These are phyloP conservation scores for Epistrophe grossulariae DNA, from an alignment of 2,888 invertebrate genomes.

Conservation along the genomic window DNA sequence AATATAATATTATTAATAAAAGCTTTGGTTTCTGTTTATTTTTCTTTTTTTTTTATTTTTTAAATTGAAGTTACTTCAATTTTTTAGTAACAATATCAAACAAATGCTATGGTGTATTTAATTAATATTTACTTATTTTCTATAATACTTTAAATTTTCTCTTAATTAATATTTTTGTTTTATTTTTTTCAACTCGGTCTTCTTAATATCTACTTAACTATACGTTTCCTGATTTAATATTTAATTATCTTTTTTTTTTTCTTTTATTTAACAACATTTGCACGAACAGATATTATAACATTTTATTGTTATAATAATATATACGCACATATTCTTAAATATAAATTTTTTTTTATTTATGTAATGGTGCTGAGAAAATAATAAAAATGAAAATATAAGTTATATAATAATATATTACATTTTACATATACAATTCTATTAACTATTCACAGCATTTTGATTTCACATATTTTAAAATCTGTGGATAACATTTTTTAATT, in stretches of 20 bases:
- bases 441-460: constrained; percentile 75
- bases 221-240: constrained; percentile 65
- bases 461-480: constrained; percentile 73
- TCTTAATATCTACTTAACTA: constrained; percentile 67
- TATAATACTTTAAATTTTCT: constrained; percentile 67
- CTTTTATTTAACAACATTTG: constrained; percentile 65
- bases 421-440: constrained; percentile 71
- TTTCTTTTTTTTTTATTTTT: not conserved
- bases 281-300: constrained; percentile 46
- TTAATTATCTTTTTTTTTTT: constrained; percentile 38
- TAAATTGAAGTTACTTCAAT: constrained; percentile 34
- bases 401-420: constrained; percentile 66
- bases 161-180: constrained; percentile 47
- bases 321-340: constrained; percentile 30
- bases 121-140: constrained; percentile 45
- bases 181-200: constrained; percentile 47
- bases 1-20: constrained; percentile 14
- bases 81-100: constrained; percentile 51
- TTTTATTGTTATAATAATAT: constrained; percentile 31
- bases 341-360: constrained; percentile 5
- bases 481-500: constrained; percentile 66
- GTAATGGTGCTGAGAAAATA: constrained; percentile 56
- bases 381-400: constrained; percentile 38
- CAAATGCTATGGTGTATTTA: constrained; percentile 35
- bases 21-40: constrained; percentile 18